Conservation (phyloP, 2,797 vertebrate species). For the Zenarchopterus dispar region DNA sequence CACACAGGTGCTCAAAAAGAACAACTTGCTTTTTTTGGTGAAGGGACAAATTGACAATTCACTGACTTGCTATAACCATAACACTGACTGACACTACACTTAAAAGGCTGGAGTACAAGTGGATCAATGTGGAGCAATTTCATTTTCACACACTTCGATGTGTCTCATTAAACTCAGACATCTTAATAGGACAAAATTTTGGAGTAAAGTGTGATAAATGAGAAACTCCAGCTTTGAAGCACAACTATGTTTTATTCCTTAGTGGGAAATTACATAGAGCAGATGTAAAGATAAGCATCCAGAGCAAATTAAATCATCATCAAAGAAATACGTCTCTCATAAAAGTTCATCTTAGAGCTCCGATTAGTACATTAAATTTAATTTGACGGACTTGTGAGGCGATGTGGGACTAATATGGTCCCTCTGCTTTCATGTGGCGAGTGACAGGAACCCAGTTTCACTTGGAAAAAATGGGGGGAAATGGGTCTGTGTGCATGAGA, state of each 20-base stretch:
- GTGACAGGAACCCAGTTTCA: constrained; percentile 48
- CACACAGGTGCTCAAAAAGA: not conserved
- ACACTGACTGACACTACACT: constrained; percentile 14
- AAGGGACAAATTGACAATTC: constrained; percentile 10
- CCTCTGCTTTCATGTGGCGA: constrained; percentile 63
- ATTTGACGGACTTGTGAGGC: constrained; percentile 40
- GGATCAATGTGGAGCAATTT: constrained; percentile 62
- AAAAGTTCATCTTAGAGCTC: constrained; percentile 50
- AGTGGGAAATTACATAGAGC: constrained; percentile 38
- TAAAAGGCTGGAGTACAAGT: constrained; percentile 17
- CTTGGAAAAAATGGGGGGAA: constrained; percentile 53
- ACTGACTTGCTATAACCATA: constrained; percentile 15
- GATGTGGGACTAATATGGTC: constrained; percentile 61
- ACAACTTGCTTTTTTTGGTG: constrained; percentile 6
- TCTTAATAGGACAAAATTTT: constrained; percentile 62
- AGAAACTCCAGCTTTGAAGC: constrained; percentile 24
- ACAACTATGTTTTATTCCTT: constrained; percentile 5
- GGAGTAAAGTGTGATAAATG: constrained; percentile 69
- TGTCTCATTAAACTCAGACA: constrained; percentile 71
- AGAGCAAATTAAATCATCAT: constrained; percentile 56
- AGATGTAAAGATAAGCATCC: constrained; percentile 67
- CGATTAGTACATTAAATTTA: constrained; percentile 53
- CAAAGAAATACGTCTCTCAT: constrained; percentile 44
- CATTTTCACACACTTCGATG: constrained; percentile 38
- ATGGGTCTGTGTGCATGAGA: constrained; percentile 56